phyloP scores from a whole-genome alignment of 2,113 vertebrate genomes.

The Caracal caracal region DNA sequence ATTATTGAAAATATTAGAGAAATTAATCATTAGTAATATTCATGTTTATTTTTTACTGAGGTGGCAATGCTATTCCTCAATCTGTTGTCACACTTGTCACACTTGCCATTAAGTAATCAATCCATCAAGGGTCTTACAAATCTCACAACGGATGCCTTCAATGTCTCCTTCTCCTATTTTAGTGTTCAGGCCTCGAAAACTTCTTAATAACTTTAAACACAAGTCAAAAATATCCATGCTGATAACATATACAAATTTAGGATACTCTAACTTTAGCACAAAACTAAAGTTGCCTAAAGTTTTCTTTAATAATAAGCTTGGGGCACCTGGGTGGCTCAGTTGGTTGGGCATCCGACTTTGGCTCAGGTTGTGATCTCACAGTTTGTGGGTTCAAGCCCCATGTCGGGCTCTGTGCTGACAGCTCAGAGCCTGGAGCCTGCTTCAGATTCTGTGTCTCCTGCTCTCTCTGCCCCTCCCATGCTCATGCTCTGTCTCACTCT shows the following conservation, averaged over 20 bases:
- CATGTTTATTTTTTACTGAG: conserved; percentile 62
- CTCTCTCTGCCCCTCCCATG: no score
- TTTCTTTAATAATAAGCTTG: background rate
- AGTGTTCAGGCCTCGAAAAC: background rate
- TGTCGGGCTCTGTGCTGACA: no score
- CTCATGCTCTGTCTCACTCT: no score
- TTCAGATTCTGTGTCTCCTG: no score
- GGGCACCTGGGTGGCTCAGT: no score
- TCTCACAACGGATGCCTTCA: conserved; percentile 40
- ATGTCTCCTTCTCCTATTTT: conserved; percentile 60
- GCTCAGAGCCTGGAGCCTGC: no score
- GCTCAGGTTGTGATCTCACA: no score
- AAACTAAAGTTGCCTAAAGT: background rate
- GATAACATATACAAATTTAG: conserved; percentile 38
- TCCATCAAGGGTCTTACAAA: conserved; percentile 44
- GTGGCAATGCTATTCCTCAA: conserved; percentile 60
- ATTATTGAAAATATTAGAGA: conserved; percentile 36
- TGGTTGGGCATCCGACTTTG: no score
- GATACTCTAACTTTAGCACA: conserved; percentile 22
- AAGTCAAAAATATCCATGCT: conserved; percentile 41
- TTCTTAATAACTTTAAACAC: conserved; percentile 43
- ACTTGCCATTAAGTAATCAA: conserved; percentile 61
- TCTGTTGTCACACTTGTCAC: conserved; percentile 52
- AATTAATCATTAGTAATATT: conserved; percentile 56
- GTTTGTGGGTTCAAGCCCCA: no score